Percentiles rank a stretch among this genome's conserved stretches.
Conservation (phyloP, 2,113 vertebrate genomes). For the Neoarius graeffei region DNA sequence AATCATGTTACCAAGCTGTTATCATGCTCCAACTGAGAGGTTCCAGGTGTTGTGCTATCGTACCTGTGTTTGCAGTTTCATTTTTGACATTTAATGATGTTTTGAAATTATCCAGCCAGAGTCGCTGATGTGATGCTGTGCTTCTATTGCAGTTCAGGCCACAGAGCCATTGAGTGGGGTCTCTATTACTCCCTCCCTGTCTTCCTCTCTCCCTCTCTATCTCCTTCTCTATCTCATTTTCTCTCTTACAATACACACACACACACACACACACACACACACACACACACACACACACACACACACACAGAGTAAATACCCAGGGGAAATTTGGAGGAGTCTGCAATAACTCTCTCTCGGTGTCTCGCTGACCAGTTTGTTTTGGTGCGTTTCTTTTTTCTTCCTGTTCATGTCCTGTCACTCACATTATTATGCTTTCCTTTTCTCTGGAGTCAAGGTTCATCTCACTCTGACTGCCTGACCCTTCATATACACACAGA, state of each 20-base stretch:
- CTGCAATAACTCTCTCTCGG: constrained; percentile 61
- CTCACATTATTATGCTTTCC: constrained; percentile 56
- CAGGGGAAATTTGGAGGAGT: constrained; percentile 67
- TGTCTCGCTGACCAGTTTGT: constrained; percentile 62
- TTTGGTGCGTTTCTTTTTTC: constrained; percentile 53
- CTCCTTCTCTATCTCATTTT: constrained; percentile 34
- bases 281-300: constrained; percentile 33
- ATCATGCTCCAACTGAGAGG: not conserved
- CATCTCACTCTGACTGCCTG: not conserved
- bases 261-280: constrained; percentile 19
- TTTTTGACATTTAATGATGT: constrained; percentile 25
- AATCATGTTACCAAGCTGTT: not conserved
- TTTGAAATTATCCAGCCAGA: constrained; percentile 9
- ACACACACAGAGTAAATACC: constrained; percentile 54
- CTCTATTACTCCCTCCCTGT: constrained; percentile 62
- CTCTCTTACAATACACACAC: constrained; percentile 23
- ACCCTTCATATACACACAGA: not conserved
- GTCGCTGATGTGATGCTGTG: constrained; percentile 49
- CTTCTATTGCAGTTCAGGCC: constrained; percentile 64
- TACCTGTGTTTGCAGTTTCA: not conserved
- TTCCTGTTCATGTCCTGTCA: constrained; percentile 60
- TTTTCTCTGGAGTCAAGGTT: constrained; percentile 49
- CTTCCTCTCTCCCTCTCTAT: constrained; percentile 58
- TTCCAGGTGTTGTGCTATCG: not conserved
- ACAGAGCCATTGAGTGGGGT: constrained; percentile 66